Evolutionary conservation across 2,888 invertebrate species (phyloP).

Genomic region (Sceliomorpha sp.): DNA sequence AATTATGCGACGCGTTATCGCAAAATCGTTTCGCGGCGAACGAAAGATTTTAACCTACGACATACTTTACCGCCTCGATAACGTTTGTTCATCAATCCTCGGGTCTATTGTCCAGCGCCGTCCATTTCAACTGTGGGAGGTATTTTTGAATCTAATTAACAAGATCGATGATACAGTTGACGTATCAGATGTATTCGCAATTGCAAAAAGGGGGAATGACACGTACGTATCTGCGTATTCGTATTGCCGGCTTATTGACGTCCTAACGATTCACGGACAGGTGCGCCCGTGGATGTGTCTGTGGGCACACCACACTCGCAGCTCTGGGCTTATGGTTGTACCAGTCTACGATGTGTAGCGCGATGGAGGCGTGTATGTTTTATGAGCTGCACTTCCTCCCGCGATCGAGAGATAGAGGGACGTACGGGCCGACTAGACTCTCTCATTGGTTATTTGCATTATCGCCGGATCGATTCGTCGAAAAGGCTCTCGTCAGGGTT

Average conservation of each 20-base stretch:
- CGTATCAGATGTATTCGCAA: constrained; percentile 26
- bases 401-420: constrained; percentile 60
- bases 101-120: constrained; percentile 36
- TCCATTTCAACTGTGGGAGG: constrained; percentile 27
- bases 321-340: constrained; percentile 13
- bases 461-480: constrained; percentile 61
- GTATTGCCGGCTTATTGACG: not conserved
- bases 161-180: constrained; percentile 25
- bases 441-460: constrained; percentile 62
- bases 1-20: constrained; percentile 52
- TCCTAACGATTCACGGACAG: not conserved
- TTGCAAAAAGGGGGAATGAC: no score
- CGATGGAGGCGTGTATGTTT: constrained; percentile 65
- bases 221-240: no score
- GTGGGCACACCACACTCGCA: not conserved
- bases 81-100: constrained; percentile 32
- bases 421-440: constrained; percentile 16
- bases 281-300: constrained; percentile 3
- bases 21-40: constrained; percentile 50
- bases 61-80: constrained; percentile 48
- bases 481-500: constrained; percentile 50
- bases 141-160: constrained; percentile 42
- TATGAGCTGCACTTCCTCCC: constrained; percentile 64
- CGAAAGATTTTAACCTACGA: constrained; percentile 55
- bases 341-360: constrained; percentile 21